phyloP scores from a whole-genome alignment of 1,140 invertebrate genomes.

The Aphelenchoides fujianensis region DNA sequence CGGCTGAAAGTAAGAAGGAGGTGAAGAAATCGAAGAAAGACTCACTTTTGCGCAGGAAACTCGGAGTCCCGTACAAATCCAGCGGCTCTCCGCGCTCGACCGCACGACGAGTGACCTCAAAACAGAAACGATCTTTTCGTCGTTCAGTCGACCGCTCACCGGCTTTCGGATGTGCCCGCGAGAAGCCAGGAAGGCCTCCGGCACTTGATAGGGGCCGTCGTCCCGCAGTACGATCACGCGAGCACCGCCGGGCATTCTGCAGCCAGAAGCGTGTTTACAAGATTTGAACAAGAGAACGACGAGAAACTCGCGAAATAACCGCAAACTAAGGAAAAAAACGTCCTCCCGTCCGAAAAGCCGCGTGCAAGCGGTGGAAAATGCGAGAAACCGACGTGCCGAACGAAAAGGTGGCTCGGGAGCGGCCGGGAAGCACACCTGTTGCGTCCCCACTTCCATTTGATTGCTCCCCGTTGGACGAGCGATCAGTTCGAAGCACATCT shows the following conservation, averaged over 20 bases:
- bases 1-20: not conserved
- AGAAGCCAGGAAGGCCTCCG: slow-evolving; percentile 2
- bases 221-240: too few species aligned
- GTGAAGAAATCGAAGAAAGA: not conserved
- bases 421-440: not conserved
- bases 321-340: too few species aligned
- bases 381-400: not conserved
- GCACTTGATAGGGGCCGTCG: slow-evolving; percentile 3
- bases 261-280: not conserved
- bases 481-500: not conserved
- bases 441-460: not conserved
- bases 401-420: not conserved
- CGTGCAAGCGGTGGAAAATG: not conserved
- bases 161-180: not conserved
- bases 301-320: not conserved
- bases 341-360: too few species aligned
- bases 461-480: not conserved
- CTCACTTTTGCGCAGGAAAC: not conserved
- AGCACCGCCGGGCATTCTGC: too few species aligned
- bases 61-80: not conserved
- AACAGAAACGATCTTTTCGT: not conserved
- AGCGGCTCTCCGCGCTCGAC: not conserved
- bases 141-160: not conserved
- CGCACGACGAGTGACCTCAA: slow-evolving; percentile 1
- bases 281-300: not conserved